Conservation (phyloP, 2,888 invertebrate species). For the Pediacus dermestoides region DNA sequence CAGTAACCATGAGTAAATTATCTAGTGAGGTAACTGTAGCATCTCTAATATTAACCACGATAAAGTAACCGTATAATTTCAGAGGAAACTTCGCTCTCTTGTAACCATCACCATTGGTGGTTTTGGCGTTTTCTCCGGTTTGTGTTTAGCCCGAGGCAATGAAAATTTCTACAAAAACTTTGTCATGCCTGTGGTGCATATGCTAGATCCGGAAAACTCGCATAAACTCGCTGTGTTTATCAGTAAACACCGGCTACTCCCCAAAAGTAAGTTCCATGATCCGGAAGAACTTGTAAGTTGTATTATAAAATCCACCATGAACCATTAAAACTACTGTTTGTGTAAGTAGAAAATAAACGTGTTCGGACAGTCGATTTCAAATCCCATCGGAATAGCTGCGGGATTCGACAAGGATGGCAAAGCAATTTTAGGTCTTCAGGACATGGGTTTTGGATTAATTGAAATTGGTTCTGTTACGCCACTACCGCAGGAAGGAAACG, state of each 20-base stretch:
- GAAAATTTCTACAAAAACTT: constrained; percentile 72
- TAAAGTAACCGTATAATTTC: too few relatives aligned
- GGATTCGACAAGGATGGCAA: constrained; percentile 98
- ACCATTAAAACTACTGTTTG: constrained; percentile 13
- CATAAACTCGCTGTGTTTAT: constrained; percentile 75
- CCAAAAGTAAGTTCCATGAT: constrained; percentile 59
- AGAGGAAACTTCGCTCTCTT: constrained; percentile 68
- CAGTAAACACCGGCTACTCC: constrained; percentile 73
- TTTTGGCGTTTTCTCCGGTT: constrained; percentile 60
- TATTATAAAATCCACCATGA: constrained; percentile 2
- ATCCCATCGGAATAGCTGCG: constrained; percentile 96
- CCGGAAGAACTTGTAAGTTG: constrained; percentile 60
- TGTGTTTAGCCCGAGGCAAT: constrained; percentile 71
- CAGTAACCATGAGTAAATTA: too few relatives aligned
- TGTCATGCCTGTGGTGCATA: constrained; percentile 67
- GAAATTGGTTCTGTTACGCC: constrained; percentile 98
- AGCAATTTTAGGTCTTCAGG: constrained; percentile 75
- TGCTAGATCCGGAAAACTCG: constrained; percentile 75
- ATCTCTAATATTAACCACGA: too few relatives aligned
- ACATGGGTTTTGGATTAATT: constrained; percentile 90
- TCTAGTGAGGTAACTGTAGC: too few relatives aligned
- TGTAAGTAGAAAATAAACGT: constrained; percentile 72
- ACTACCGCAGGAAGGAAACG: constrained; percentile 87
- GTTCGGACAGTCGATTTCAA: constrained; percentile 69
- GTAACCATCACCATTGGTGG: constrained; percentile 65